Evolutionary conservation across 2,888 invertebrate species (phyloP).

Genomic region (Neocrepidodera transversa): DNA sequence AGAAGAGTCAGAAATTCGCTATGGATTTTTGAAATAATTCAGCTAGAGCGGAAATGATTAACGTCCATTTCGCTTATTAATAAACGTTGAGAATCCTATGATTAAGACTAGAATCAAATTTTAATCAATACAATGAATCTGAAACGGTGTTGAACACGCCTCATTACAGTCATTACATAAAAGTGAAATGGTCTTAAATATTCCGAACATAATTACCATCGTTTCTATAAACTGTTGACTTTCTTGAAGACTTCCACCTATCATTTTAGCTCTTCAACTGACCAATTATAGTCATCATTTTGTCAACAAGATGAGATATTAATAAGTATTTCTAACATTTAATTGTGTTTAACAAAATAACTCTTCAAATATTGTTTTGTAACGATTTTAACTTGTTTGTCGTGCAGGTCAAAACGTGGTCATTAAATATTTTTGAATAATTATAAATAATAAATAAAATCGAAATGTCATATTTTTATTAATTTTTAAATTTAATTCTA

Average conservation of each 20-base stretch:
- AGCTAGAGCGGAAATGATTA: no score
- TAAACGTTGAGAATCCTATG: no score
- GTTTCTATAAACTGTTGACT: conserved; percentile 19
- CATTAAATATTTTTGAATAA: not conserved
- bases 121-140: not conserved
- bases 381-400: not conserved
- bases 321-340: not conserved
- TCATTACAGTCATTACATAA: conserved; percentile 2
- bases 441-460: no score
- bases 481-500: no score
- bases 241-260: conserved; percentile 20
- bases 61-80: no score
- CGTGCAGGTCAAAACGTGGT: conserved; percentile 1
- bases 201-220: not conserved
- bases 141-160: not conserved
- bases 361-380: not conserved
- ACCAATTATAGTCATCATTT: conserved; percentile 31
- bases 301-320: conserved; percentile 19
- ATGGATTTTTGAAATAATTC: no score
- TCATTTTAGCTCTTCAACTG: conserved; percentile 14
- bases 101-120: no score
- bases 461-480: no score
- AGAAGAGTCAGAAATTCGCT: no score
- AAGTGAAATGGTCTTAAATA: conserved; percentile 4
- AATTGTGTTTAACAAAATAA: not conserved